Evolutionary conservation across 2,888 invertebrate genomes (phyloP).

Genomic region (Chouioia cunea): DNA sequence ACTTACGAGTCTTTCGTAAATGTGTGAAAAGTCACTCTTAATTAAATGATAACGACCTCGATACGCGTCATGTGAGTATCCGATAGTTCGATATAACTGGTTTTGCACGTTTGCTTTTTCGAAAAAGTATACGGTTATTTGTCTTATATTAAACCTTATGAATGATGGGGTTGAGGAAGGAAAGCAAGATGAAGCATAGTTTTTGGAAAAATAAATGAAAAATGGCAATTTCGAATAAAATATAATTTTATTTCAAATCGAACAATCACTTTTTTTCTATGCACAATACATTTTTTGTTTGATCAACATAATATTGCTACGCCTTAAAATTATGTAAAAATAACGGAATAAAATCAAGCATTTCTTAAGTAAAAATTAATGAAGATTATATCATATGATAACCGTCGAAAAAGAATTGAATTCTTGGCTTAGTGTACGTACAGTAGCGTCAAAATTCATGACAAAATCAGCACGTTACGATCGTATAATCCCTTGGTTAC

Average conservation of each 20-base stretch:
- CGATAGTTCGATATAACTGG: too few relatives aligned
- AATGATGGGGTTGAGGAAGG: too few relatives aligned
- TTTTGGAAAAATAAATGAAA: background rate
- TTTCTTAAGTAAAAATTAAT: slow-evolving; percentile 35
- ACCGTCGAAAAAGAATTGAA: slow-evolving; percentile 27
- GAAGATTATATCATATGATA: slow-evolving; percentile 24
- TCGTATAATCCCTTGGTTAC: slow-evolving; percentile 34
- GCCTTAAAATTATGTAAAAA: slow-evolving; percentile 48
- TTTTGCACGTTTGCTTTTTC: too few relatives aligned
- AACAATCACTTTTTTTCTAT: slow-evolving; percentile 46
- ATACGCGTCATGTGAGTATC: too few relatives aligned
- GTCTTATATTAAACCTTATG: too few relatives aligned
- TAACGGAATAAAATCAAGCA: slow-evolving; percentile 47
- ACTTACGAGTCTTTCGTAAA: too few relatives aligned
- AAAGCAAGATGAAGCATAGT: too few relatives aligned
- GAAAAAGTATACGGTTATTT: too few relatives aligned
- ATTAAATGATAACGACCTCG: too few relatives aligned
- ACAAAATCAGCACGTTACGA: slow-evolving; percentile 40
- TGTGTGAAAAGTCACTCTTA: too few relatives aligned
- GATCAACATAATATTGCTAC: slow-evolving; percentile 46
- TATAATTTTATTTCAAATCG: slow-evolving; percentile 48
- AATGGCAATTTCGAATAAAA: slow-evolving; percentile 39
- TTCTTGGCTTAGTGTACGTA: slow-evolving; percentile 23
- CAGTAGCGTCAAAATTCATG: slow-evolving; percentile 31
- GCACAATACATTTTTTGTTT: slow-evolving; percentile 45